These are phyloP conservation scores for Calypte anna DNA, from an alignment of 2,113 vertebrate genomes.

Conservation along the genomic window DNA sequence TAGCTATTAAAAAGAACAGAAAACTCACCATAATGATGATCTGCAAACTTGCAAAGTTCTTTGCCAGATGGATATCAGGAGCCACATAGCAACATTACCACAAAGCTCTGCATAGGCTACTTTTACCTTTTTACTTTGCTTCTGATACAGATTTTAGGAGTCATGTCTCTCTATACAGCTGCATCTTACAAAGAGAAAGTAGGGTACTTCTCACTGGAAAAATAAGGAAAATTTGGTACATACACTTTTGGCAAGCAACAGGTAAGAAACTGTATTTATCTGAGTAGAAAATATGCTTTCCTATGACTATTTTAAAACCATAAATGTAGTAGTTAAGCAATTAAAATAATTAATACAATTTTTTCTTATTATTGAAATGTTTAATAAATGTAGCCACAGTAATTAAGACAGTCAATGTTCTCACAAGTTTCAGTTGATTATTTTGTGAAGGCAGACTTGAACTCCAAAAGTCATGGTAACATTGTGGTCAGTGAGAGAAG, in stretches of 20 bases:
- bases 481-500: neutral
- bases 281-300: neutral
- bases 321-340: neutral
- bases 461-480: neutral
- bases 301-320: rapidly evolving
- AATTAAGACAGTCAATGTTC: neutral
- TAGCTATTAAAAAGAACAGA: neutral
- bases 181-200: neutral
- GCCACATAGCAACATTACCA: neutral
- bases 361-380: neutral
- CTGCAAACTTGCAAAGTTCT: neutral
- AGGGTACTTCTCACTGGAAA: neutral
- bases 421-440: neutral
- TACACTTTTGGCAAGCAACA: neutral
- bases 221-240: neutral
- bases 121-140: neutral
- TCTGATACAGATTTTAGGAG: neutral
- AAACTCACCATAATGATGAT: neutral
- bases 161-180: neutral
- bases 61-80: neutral
- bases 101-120: neutral
- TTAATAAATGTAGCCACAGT: neutral
- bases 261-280: neutral
- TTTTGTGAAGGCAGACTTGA: neutral
- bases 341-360: neutral